phyloP scores from a whole-genome alignment of 53 echinoderm and acorn worm genomes.

The Zoroaster sp. region DNA sequence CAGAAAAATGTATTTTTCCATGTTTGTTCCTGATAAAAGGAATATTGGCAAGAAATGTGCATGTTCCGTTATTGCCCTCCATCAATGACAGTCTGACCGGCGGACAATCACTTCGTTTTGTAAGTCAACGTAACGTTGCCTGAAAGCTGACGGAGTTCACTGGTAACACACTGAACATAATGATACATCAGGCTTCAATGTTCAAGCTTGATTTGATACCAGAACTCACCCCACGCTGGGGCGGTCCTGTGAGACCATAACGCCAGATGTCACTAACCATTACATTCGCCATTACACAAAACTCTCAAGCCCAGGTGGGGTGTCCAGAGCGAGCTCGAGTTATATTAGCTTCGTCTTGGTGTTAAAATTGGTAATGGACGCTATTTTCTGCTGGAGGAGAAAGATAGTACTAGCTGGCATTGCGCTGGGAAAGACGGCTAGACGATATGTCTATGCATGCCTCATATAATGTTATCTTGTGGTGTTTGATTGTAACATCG shows the following conservation, averaged over 20 bases:
- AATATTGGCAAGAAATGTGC: too few species aligned
- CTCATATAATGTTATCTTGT: neutral
- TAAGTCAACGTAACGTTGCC: too few species aligned
- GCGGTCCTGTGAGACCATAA: neutral
- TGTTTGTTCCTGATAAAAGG: too few species aligned
- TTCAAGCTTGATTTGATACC: neutral
- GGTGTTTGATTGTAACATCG: neutral
- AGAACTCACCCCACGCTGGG: neutral
- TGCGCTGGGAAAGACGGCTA: neutral
- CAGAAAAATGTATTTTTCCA: too few species aligned
- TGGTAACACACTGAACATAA: too few species aligned
- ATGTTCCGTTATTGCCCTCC: too few species aligned
- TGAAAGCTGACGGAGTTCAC: too few species aligned
- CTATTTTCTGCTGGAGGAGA: neutral
- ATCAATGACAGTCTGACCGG: neutral
- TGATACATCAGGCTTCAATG: neutral
- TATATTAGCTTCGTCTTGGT: constrained; percentile 23
- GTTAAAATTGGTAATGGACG: constrained; percentile 40
- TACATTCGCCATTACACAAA: neutral
- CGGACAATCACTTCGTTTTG: too few species aligned
- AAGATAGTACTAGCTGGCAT: neutral
- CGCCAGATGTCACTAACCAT: constrained; percentile 43
- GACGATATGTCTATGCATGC: neutral
- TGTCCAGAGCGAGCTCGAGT: neutral
- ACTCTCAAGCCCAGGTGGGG: constrained; percentile 21